phyloP scores from a whole-genome alignment of 2,888 invertebrate species.

The Drosophila falleni region DNA sequence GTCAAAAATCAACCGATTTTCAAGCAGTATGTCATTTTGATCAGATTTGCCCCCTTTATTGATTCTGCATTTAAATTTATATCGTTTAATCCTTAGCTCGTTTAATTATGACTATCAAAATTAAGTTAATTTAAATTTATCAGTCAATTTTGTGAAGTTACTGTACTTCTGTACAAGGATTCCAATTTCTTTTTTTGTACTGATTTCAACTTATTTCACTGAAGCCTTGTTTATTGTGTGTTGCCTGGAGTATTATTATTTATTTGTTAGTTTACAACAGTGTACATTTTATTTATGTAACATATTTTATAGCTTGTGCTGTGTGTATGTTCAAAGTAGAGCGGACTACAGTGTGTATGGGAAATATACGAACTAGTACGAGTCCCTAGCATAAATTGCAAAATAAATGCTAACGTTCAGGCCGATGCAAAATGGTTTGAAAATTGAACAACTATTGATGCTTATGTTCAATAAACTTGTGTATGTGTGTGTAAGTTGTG shows the following conservation, averaged over 20 bases:
- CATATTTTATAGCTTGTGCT: slow-evolving; percentile 33
- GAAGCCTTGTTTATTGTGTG: slow-evolving; percentile 35
- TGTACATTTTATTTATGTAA: slow-evolving; percentile 49
- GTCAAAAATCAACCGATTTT: no score
- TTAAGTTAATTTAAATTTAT: background rate
- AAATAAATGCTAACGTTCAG: slow-evolving; percentile 55
- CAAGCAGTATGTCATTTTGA: no score
- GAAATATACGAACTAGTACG: slow-evolving; percentile 16
- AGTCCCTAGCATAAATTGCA: slow-evolving; percentile 58
- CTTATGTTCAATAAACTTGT: slow-evolving; percentile 37
- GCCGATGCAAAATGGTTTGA: slow-evolving; percentile 49
- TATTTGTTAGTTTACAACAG: slow-evolving; percentile 65
- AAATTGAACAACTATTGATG: slow-evolving; percentile 72
- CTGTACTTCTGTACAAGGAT: no score
- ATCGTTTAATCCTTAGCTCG: no score
- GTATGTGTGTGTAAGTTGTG: slow-evolving; percentile 10
- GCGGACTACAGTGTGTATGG: slow-evolving; percentile 33
- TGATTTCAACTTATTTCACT: slow-evolving; percentile 26
- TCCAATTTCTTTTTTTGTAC: slow-evolving; percentile 1
- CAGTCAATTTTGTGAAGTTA: background rate
- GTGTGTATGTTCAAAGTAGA: slow-evolving; percentile 7
- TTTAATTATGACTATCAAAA: no score
- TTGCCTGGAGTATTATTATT: slow-evolving; percentile 57
- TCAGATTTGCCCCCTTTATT: no score
- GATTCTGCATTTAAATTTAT: no score